Evolutionary conservation across 2,888 invertebrate genomes (phyloP).

Genomic region (Eupithecia centaureata): DNA sequence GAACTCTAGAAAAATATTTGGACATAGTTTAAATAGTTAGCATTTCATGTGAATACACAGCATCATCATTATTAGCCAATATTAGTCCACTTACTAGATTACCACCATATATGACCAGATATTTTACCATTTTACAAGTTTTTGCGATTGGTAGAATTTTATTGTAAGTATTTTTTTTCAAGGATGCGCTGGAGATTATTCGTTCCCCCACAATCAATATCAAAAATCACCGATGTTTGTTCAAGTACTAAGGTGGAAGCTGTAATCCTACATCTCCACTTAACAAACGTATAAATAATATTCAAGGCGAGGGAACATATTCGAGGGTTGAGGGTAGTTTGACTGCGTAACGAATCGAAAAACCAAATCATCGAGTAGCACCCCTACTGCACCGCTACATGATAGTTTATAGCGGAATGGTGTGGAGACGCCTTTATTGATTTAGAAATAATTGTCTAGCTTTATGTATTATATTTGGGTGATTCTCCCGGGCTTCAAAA

Average conservation of each 20-base stretch:
- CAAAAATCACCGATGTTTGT: constrained; percentile 80
- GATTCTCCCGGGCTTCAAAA: too few species aligned
- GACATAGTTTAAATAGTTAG: too few species aligned
- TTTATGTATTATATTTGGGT: too few species aligned
- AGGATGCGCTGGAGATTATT: background rate
- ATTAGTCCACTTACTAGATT: background rate
- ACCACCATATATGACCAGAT: too few species aligned
- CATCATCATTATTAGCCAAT: background rate
- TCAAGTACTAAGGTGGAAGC: constrained; percentile 80
- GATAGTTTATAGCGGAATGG: constrained; percentile 70
- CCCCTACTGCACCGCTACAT: constrained; percentile 81
- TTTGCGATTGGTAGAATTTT: background rate
- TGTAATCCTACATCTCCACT: constrained; percentile 81
- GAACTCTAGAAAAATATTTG: too few species aligned
- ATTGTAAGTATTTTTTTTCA: background rate
- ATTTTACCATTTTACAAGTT: too few species aligned
- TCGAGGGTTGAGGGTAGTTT: constrained; percentile 83
- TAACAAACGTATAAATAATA: constrained; percentile 85
- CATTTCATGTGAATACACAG: too few species aligned
- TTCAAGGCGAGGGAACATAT: constrained; percentile 82
- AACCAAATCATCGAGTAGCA: constrained; percentile 84
- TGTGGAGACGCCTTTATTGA: constrained; percentile 55
- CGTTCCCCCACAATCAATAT: constrained; percentile 60
- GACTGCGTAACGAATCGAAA: constrained; percentile 85
- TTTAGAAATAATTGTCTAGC: too few species aligned